These are phyloP conservation scores for Theristicus caerulescens DNA, from an alignment of 2,113 vertebrate species.

Conservation along the genomic window DNA sequence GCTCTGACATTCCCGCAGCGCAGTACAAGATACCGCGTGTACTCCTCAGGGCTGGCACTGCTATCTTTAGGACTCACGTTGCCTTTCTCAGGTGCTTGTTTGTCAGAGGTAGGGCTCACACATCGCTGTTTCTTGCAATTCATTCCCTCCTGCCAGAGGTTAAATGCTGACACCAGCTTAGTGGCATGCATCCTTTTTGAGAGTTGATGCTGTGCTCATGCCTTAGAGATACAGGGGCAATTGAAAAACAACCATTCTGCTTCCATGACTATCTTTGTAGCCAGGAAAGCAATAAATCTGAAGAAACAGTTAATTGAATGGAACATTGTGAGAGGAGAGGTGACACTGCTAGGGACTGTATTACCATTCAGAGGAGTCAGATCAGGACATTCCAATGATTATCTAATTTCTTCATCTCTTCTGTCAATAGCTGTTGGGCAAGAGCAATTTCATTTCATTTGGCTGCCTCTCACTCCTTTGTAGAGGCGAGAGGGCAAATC, in stretches of 20 bases:
- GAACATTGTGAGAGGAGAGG: neutral
- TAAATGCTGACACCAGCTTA: neutral
- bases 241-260: neutral
- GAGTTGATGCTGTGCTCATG: neutral
- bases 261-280: neutral
- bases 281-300: conserved; percentile 1
- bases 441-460: neutral
- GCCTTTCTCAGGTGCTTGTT: neutral
- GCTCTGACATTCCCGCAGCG: neutral
- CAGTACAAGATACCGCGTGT: neutral
- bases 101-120: neutral
- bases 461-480: conserved; percentile 12
- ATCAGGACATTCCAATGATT: neutral
- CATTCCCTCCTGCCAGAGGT: neutral
- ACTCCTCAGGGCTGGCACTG: neutral
- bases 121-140: neutral
- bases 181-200: neutral
- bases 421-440: conserved; percentile 6
- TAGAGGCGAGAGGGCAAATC: neutral
- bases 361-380: neutral
- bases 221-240: neutral
- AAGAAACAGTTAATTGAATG: neutral
- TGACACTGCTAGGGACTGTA: neutral
- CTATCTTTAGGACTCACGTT: neutral
- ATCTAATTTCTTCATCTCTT: conserved; percentile 18